Evolutionary conservation across 2,113 vertebrate genomes (phyloP), one percentile per base, ranked within the genome.

Genomic region (Podilymbus podiceps): DNA sequence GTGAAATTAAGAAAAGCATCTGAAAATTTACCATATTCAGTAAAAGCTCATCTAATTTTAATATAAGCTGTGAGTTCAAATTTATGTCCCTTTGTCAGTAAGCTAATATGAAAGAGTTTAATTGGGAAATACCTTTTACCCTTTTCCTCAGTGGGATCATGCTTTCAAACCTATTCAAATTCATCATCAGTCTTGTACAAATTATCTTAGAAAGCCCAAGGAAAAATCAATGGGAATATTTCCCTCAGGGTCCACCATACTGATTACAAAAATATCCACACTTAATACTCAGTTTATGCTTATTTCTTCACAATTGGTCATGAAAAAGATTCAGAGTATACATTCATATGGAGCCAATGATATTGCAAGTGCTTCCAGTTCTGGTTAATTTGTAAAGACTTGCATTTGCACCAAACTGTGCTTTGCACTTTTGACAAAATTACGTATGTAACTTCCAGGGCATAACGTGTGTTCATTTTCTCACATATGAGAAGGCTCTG

Each of bases 221-320:
- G 76, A 84, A 97, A 95, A 98, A 89, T 96, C 94, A 94, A 52
- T 92, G 53, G 35, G 42, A 94, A 64, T 85, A 83, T 93, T 97
- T 97, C 78, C 89, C 92, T 82, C 71, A 86, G 86, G 79, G 50
- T 76, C 33, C 50, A 71, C 67, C 58, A 55, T 64, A 92, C 23
- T 68, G 77, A 93, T 91, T 93, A 81, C 80, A 86, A 89, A 97
- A 95, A 85, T 82, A 92, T 84, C 89, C 89, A 83, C 74, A 58
- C 24, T 91, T 91, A 95, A 90, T 95, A 59, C 50, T 47, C 83
- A 85, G 55, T 85, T 96, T 95, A 88, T 90, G 84, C 40, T 97
- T 89, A 6, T 38, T 52, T 88, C 69, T 82, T 91, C 9, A 10
- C 31, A 92, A 46, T 9, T 50, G 44, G 33, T 50, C 17, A 33